phyloP scores from a whole-genome alignment of 2,888 invertebrate species.

The Colostygia pectinataria region DNA sequence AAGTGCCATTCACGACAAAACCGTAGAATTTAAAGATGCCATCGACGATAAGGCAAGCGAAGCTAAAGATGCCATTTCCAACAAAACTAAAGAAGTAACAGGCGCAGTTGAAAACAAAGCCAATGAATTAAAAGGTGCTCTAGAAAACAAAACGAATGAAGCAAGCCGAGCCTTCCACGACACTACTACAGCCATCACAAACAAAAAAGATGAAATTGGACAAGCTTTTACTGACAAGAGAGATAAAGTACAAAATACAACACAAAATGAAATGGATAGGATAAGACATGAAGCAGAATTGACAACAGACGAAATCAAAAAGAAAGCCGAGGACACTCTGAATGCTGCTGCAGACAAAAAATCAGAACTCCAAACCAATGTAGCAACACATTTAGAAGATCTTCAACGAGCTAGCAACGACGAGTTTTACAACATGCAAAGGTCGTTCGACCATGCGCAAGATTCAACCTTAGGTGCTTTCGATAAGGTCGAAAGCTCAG shows the following conservation, averaged over 20 bases:
- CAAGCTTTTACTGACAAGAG: slow-evolving; percentile 52
- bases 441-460: slow-evolving; percentile 67
- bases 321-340: slow-evolving; percentile 67
- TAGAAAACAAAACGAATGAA: slow-evolving; percentile 39
- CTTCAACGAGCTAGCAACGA: slow-evolving; percentile 49
- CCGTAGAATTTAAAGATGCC: slow-evolving; percentile 35
- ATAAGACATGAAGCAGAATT: slow-evolving; percentile 73
- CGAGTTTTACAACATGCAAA: slow-evolving; percentile 55
- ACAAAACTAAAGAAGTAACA: slow-evolving; percentile 39
- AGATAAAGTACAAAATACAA: slow-evolving; percentile 52
- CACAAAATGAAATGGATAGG: slow-evolving; percentile 64
- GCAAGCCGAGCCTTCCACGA: slow-evolving; percentile 43
- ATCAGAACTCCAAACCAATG: slow-evolving; percentile 53
- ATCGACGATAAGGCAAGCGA: slow-evolving; percentile 38
- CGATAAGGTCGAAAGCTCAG: slow-evolving; percentile 74
- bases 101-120: slow-evolving; percentile 36
- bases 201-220: slow-evolving; percentile 50
- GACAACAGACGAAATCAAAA: slow-evolving; percentile 70
- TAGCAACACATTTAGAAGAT: slow-evolving; percentile 49
- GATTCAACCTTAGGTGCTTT: slow-evolving; percentile 74
- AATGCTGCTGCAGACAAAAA: slow-evolving; percentile 64
- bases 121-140: slow-evolving; percentile 38
- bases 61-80: slow-evolving; percentile 33
- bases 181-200: slow-evolving; percentile 49
- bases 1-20: slow-evolving; percentile 39